A percentile compares a stretch with the other conserved stretches of the same genome.
These are phyloP conservation scores for Pedicia rivosa DNA, from an alignment of 2,888 invertebrate genomes.

Conservation along the genomic window DNA sequence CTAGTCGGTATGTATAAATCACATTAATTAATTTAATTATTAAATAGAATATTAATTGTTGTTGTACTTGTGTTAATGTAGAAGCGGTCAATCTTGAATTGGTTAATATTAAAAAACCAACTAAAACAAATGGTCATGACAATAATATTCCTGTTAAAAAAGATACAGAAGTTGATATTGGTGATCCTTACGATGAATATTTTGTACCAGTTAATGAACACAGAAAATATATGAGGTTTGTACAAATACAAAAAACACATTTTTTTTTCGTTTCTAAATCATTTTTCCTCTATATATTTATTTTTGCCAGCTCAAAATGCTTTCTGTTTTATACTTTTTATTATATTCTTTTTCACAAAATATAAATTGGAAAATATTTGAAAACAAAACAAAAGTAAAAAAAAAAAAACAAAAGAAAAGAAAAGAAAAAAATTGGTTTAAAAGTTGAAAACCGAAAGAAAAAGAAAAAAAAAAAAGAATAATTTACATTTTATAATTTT, in stretches of 20 bases:
- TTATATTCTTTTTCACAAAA: too few species aligned
- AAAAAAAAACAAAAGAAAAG: too few species aligned
- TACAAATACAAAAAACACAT: background rate
- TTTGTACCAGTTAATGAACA: constrained; percentile 76
- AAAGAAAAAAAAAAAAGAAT: too few species aligned
- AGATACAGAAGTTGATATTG: constrained; percentile 45
- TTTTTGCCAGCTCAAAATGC: too few species aligned
- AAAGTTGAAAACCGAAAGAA: too few species aligned
- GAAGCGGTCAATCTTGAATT: constrained; percentile 70
- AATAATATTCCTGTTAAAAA: constrained; percentile 43
- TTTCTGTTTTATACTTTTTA: background rate
- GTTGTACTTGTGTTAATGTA: constrained; percentile 15
- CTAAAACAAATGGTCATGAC: constrained; percentile 39
- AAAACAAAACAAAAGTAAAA: background rate
- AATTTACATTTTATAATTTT: too few species aligned
- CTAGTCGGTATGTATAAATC: constrained; percentile 9
- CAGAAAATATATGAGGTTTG: constrained; percentile 67
- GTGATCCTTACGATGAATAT: constrained; percentile 66
- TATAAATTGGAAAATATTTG: too few species aligned
- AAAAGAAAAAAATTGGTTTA: too few species aligned
- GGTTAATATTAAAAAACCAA: constrained; percentile 45
- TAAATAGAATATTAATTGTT: too few species aligned
- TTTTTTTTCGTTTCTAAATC: background rate
- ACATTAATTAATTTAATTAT: too few species aligned
- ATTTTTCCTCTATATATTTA: too few species aligned